Evolutionary conservation across 2,888 invertebrate genomes (phyloP).

Genomic region (Euphydryas editha): DNA sequence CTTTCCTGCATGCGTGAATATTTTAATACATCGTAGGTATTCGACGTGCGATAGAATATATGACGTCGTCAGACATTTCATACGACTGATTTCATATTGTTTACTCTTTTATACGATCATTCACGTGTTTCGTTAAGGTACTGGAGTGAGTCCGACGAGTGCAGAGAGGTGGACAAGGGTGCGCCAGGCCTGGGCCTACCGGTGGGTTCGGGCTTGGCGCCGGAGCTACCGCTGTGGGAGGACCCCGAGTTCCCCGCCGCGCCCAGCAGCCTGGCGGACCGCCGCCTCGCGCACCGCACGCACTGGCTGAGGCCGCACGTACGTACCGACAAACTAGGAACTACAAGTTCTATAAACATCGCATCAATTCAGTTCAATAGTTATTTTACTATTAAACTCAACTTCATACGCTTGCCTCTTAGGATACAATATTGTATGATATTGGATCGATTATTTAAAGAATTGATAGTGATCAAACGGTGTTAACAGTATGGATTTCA

Average conservation of each 20-base stretch:
- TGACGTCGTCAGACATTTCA: neutral
- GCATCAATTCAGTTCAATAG: no score
- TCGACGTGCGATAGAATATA: neutral
- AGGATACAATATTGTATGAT: no score
- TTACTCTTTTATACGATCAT: neutral
- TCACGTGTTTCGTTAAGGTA: slow-evolving; percentile 41
- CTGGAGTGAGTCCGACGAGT: slow-evolving; percentile 51
- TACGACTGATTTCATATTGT: neutral
- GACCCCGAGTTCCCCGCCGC: slow-evolving; percentile 85
- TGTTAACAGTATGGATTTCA: neutral
- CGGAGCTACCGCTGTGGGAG: slow-evolving; percentile 75
- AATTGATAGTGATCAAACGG: neutral
- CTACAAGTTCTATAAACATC: neutral
- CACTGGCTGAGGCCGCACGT: slow-evolving; percentile 88
- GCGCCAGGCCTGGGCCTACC: slow-evolving; percentile 70
- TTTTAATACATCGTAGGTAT: no score
- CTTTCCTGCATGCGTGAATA: neutral
- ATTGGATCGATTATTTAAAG: neutral
- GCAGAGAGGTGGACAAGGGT: slow-evolving; percentile 26
- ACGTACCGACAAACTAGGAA: slow-evolving; percentile 65
- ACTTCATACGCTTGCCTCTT: no score
- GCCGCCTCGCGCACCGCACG: slow-evolving; percentile 82
- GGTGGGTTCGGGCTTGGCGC: slow-evolving; percentile 54
- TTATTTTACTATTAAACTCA: no score
- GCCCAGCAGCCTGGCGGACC: slow-evolving; percentile 80